Evolutionary conservation across 2,113 vertebrate genomes (phyloP), one percentile per base, ranked within the genome.

Genomic region (Notechis scutatus): DNA sequence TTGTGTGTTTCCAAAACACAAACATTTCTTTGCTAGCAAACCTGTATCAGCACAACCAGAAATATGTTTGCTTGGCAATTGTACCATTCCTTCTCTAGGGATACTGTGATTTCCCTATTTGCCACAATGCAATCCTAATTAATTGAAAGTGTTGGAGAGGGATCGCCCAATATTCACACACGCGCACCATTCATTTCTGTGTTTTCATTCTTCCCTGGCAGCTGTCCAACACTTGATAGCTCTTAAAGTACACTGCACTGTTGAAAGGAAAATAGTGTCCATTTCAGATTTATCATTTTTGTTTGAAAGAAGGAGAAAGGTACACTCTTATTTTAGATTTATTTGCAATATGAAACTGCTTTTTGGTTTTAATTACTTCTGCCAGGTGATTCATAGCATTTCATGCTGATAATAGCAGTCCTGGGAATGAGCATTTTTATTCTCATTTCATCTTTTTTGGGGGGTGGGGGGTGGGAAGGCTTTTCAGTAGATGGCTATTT

Each of bases 351-450:
- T 92, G 91, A 94, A 93, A 94, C 21, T 56, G 54, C 88, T 91
- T 92, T 94, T 94, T 92, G 91, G 92, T 96, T 96, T 96, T 95
- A 96, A 96, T 95, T 95, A 94, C 92, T 56, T 59, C 47, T 89
- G 64, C 91, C 39, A 57, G 90, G 93, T 94, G 93, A 96, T 95
- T 96, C 54, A 94, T 90, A 74, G 24, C n/a, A 94, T 95, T 94
- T 74, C 93, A 93, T 42, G 90, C 91, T 90, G 96, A 93, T 90
- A 94, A 92, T 29, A 95, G 92, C 88, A 90, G 92, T 23, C 86
- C 55, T 26, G n/a, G 20, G 45, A 74, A 90, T 87, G 18, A 42
- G 81, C 91, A 56, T 64, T 91, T 87, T 61, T 64, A 8, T 54
- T 39, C 34, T n/a, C 85, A 87, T 91, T 92, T 81, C 93, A 95